phyloP scores from a whole-genome alignment of 2,797 vertebrate genomes.

The Alauda arvensis region DNA sequence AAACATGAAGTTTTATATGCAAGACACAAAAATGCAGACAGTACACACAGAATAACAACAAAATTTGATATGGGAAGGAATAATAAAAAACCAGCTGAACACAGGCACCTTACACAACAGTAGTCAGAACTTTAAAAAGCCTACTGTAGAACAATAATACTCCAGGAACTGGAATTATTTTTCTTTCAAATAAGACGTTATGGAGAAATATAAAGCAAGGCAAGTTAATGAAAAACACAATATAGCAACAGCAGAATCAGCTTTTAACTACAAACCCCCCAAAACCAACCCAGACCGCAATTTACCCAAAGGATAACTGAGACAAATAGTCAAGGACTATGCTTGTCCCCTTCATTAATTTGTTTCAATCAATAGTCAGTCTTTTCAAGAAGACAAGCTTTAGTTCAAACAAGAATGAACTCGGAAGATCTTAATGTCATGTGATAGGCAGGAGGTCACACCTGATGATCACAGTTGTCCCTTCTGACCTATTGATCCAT shows the following conservation, averaged over 20 bases:
- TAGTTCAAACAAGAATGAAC: background rate
- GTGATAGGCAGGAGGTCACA: background rate
- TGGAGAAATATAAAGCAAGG: background rate
- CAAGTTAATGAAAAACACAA: background rate
- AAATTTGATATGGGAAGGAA: background rate
- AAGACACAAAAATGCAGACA: background rate
- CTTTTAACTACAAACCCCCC: rapidly evolving
- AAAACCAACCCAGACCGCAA: background rate
- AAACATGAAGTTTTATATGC: background rate
- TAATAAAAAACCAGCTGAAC: background rate
- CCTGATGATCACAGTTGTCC: conserved; percentile 10
- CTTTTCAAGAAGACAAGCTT: background rate
- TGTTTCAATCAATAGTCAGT: background rate
- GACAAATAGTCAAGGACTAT: background rate
- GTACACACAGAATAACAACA: background rate
- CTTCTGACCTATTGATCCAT: conserved; percentile 22
- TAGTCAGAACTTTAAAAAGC: background rate
- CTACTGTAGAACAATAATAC: background rate
- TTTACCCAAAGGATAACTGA: background rate
- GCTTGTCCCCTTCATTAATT: background rate
- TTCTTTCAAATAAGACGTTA: background rate
- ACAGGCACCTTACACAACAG: background rate
- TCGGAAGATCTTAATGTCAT: background rate
- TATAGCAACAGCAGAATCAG: background rate
- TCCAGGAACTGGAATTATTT: background rate